Percentiles rank a stretch among this genome's conserved stretches.
phyloP scores from a whole-genome alignment of 2,888 invertebrate species.

The Charanyca ferruginea region DNA sequence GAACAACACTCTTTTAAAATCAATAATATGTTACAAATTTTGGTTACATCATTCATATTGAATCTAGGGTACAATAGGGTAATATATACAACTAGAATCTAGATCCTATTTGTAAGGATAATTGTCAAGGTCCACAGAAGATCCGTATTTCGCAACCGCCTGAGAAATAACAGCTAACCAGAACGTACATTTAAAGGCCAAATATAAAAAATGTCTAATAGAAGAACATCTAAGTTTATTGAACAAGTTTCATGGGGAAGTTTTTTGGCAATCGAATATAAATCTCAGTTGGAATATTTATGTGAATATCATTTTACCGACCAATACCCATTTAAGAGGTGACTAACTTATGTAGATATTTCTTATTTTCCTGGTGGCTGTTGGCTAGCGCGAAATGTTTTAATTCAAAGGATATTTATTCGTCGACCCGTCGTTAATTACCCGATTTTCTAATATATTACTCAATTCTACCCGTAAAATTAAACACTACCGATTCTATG shows the following conservation, averaged over 20 bases:
- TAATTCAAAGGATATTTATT: too few species aligned
- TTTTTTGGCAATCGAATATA: conserved; percentile 43
- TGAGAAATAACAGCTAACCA: conserved; percentile 18
- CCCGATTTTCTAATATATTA: too few species aligned
- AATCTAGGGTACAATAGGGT: too few species aligned
- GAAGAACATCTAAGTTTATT: conserved; percentile 32
- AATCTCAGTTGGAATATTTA: conserved; percentile 22
- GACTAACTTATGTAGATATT: background rate
- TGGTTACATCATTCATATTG: too few species aligned
- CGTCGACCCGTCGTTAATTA: too few species aligned
- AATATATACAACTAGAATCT: too few species aligned
- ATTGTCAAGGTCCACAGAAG: conserved; percentile 33
- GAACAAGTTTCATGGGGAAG: conserved; percentile 23
- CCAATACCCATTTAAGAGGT: conserved; percentile 2
- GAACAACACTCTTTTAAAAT: too few species aligned
- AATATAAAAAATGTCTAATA: conserved; percentile 33
- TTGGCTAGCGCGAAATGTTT: background rate
- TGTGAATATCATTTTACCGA: conserved; percentile 25
- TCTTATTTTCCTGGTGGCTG: background rate
- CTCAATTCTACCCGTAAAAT: too few species aligned
- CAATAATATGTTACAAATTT: too few species aligned
- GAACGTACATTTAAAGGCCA: conserved; percentile 29
- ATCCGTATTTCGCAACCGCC: conserved; percentile 30
- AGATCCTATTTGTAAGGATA: conserved; percentile 26
- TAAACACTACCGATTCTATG: too few species aligned